These are phyloP conservation scores for Eupristina koningsbergeri DNA, from an alignment of 1,140 invertebrate species.

Conservation along the genomic window DNA sequence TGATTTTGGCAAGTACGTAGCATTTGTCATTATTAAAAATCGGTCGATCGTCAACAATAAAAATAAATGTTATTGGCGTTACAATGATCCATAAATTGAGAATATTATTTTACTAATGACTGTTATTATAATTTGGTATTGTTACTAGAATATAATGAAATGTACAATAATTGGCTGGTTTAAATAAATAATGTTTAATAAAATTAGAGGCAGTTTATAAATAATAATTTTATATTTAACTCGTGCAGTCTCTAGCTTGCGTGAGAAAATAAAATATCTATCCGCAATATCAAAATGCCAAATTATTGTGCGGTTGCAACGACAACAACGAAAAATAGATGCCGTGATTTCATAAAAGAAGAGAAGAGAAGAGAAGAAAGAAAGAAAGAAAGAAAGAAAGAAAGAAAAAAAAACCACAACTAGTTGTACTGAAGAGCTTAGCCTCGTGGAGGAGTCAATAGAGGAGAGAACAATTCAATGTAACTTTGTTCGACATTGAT, in stretches of 20 bases:
- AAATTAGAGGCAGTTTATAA: neutral
- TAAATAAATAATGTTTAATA: neutral
- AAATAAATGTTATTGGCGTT: neutral
- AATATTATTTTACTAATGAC: neutral
- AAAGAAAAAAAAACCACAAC: too few species aligned
- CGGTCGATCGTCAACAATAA: neutral
- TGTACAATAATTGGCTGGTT: too few species aligned
- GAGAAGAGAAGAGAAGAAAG: too few species aligned
- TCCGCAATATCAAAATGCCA: neutral
- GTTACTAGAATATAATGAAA: too few species aligned
- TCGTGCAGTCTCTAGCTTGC: neutral
- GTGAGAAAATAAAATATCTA: neutral
- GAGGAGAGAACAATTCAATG: too few species aligned
- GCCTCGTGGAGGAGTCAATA: too few species aligned
- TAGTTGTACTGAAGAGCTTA: too few species aligned
- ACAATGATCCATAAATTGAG: neutral
- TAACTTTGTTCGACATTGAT: too few species aligned
- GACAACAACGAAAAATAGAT: too few species aligned
- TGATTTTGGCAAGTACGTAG: neutral
- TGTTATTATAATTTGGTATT: too few species aligned
- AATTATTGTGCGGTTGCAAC: neutral
- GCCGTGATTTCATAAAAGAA: too few species aligned
- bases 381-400: too few species aligned
- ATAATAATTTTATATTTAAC: neutral
- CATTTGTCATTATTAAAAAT: neutral